Evolutionary conservation across 2,888 invertebrate species (phyloP).

Genomic region (Drosophila paranaensis): DNA sequence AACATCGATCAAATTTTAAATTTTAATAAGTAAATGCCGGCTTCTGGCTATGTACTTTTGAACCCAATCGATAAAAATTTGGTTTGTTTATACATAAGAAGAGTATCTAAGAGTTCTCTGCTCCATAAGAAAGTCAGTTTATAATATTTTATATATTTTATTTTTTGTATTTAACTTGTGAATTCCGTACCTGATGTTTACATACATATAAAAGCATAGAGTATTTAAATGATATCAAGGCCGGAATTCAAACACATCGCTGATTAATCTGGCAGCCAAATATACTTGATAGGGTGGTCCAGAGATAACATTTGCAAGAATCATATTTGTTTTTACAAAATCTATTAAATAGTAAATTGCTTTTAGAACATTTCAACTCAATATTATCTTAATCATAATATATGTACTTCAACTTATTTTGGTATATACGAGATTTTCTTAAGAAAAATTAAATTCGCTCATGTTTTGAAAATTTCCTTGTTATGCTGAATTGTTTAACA

Average conservation of each 20-base stretch:
- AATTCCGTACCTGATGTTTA: conserved; percentile 20
- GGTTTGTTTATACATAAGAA: neutral
- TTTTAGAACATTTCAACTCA: conserved; percentile 52
- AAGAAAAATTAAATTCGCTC: conserved; percentile 75
- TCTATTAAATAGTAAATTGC: conserved; percentile 78
- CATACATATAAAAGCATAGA: conserved; percentile 11
- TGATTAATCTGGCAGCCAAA: conserved; percentile 26
- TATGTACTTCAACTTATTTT: conserved; percentile 46
- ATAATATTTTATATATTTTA: conserved; percentile 9
- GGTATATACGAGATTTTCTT: conserved; percentile 50
- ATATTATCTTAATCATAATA: conserved; percentile 46
- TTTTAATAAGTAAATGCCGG: neutral
- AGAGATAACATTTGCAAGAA: conserved; percentile 52
- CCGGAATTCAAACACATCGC: conserved; percentile 28
- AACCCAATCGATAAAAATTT: neutral
- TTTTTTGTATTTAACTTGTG: conserved; percentile 15
- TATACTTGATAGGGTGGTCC: conserved; percentile 30
- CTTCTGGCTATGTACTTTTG: neutral
- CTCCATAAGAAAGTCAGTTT: neutral
- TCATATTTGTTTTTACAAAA: conserved; percentile 47
- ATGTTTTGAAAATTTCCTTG: conserved; percentile 43
- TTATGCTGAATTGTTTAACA: conserved; percentile 29
- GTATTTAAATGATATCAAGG: conserved; percentile 20
- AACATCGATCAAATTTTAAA: conserved; percentile 13
- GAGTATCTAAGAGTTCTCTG: neutral